Conservation (phyloP, 1,140 invertebrate genomes). For the Microplitis demolitor region DNA sequence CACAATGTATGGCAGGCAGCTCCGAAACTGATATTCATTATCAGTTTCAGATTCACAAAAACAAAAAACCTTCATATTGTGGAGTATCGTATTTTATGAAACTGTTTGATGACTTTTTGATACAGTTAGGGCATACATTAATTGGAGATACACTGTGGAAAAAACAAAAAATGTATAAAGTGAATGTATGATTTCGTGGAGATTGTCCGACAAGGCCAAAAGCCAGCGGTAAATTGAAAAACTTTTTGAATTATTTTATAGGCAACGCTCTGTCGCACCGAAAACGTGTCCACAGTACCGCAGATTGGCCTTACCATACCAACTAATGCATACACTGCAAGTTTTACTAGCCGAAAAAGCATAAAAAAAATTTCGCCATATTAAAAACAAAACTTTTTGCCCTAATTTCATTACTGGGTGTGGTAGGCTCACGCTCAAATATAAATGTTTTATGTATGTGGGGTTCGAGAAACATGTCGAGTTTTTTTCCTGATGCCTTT, state of each 20-base stretch:
- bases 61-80: no score
- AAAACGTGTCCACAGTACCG: slow-evolving; percentile 6
- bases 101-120: no score
- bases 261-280: not conserved
- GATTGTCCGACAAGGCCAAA: slow-evolving; percentile 1
- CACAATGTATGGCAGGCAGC: no score
- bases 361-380: not conserved
- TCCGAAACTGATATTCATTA: no score
- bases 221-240: slow-evolving; percentile 29
- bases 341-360: not conserved
- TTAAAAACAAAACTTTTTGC: not conserved
- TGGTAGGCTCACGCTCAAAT: no score
- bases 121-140: not conserved
- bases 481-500: not conserved
- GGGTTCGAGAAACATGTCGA: no score
- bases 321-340: not conserved
- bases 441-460: no score
- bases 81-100: no score
- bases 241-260: slow-evolving; percentile 29
- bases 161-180: not conserved
- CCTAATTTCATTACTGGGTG: not conserved
- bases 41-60: no score
- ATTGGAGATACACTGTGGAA: not conserved
- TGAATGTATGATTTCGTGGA: not conserved
- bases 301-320: not conserved